These are phyloP conservation scores for Neopelma chrysocephalum DNA, from an alignment of 2,797 vertebrate species.

Conservation along the genomic window DNA sequence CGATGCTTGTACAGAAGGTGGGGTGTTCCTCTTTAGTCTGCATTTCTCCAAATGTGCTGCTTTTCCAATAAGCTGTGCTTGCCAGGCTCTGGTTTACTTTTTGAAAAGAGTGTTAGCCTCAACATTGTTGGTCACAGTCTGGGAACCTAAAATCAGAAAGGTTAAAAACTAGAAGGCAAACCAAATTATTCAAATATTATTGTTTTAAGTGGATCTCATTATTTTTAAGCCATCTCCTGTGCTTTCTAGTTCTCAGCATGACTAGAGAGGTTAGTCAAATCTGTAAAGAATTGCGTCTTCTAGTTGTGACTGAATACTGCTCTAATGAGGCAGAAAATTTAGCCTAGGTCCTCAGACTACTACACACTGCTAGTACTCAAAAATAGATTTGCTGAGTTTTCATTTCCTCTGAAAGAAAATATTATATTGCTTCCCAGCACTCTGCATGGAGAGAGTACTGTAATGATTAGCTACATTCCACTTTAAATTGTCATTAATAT, in stretches of 20 bases:
- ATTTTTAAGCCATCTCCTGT: neutral
- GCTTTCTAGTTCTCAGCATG: neutral
- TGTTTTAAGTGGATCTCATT: neutral
- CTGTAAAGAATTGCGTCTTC: neutral
- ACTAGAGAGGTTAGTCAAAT: neutral
- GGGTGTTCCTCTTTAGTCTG: neutral
- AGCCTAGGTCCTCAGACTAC: neutral
- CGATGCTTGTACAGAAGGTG: neutral
- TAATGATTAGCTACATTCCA: conserved; percentile 13
- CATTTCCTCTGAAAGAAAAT: conserved; percentile 5
- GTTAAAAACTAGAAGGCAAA: neutral
- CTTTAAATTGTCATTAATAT: conserved; percentile 33
- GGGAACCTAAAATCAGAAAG: neutral
- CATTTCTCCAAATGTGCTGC: neutral
- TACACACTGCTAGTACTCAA: neutral
- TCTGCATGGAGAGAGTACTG: neutral
- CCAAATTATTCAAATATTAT: neutral
- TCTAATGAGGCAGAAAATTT: neutral
- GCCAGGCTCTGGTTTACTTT: neutral
- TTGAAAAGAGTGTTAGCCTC: neutral
- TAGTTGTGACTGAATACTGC: neutral
- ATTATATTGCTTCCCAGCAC: neutral
- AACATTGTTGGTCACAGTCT: neutral
- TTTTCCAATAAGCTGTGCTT: neutral
- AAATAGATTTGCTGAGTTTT: conserved; percentile 30